These are phyloP conservation scores for Sebastes schlegelii DNA, from an alignment of 2,113 vertebrate genomes.

Conservation along the genomic window DNA sequence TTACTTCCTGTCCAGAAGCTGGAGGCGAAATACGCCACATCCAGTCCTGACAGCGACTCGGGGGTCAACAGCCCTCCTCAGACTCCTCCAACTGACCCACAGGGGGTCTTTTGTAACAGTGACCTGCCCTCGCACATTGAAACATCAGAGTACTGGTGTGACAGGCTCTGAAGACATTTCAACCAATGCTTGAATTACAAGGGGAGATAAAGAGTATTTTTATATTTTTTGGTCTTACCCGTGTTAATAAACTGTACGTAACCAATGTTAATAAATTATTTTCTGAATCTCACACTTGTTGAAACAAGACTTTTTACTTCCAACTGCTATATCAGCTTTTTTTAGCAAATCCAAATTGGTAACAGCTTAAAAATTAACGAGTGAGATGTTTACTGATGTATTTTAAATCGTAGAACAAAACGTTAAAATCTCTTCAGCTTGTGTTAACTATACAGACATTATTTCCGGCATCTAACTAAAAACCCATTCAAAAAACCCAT, in stretches of 20 bases:
- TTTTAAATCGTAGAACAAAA: no score
- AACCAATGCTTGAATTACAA: conserved; percentile 52
- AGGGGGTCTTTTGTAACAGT: conserved; percentile 64
- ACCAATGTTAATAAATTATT: conserved; percentile 70
- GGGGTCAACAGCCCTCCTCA: conserved; percentile 80
- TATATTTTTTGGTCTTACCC: conserved; percentile 64
- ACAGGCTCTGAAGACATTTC: conserved; percentile 67
- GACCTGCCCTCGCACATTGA: conserved; percentile 73
- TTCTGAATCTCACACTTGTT: conserved; percentile 25
- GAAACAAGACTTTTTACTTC: conserved; percentile 28
- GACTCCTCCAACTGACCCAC: conserved; percentile 77
- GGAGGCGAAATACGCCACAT: conserved; percentile 62
- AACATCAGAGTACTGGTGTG: conserved; percentile 75
- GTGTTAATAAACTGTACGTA: conserved; percentile 42
- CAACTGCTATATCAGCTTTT: neutral
- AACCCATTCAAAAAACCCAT: no score
- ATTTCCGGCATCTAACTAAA: no score
- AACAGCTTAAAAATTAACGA: no score
- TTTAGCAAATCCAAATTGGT: neutral
- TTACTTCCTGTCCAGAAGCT: conserved; percentile 59
- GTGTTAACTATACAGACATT: no score
- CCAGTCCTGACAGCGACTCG: conserved; percentile 74
- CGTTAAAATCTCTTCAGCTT: no score
- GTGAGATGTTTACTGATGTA: no score
- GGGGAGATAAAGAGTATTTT: conserved; percentile 55